These are phyloP conservation scores for Chymomyza amoena DNA, from an alignment of 2,888 invertebrate species.

Conservation along the genomic window DNA sequence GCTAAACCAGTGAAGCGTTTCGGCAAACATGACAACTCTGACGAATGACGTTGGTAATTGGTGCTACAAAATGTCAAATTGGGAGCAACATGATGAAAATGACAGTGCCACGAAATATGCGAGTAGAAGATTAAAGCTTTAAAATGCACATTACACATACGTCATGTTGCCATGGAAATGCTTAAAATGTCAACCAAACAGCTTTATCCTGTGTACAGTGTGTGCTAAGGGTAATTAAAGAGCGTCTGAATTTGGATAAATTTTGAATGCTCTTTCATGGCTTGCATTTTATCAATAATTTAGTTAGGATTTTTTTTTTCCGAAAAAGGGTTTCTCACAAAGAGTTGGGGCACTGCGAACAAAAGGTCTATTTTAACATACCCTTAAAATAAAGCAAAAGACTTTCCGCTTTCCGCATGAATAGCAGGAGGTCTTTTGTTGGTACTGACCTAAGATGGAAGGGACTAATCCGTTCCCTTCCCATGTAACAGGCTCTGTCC, in stretches of 20 bases:
- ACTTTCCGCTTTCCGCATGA: too few species aligned
- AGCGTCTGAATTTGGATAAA: not conserved
- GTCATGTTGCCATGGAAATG: conserved; percentile 2
- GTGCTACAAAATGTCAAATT: conserved; percentile 45
- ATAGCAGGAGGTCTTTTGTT: too few species aligned
- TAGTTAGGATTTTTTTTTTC: too few species aligned
- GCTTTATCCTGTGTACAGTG: not conserved
- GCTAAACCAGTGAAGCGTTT: not conserved
- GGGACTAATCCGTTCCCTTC: too few species aligned
- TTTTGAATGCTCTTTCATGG: not conserved
- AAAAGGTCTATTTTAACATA: too few species aligned
- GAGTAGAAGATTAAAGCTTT: conserved; percentile 25
- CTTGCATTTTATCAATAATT: too few species aligned
- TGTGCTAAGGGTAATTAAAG: not conserved
- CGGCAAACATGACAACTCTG: conserved; percentile 27
- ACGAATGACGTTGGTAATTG: conserved; percentile 56
- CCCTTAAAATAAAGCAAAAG: too few species aligned
- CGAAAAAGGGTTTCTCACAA: too few species aligned
- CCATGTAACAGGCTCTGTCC: too few species aligned
- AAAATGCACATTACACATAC: conserved; percentile 31
- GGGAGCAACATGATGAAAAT: conserved; percentile 15
- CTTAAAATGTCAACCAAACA: not conserved
- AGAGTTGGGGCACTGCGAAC: too few species aligned
- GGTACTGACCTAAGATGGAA: too few species aligned
- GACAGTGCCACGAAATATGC: not conserved